Evolutionary conservation across 2,888 invertebrate genomes (phyloP).

Genomic region (Drosophila nr. medialis): DNA sequence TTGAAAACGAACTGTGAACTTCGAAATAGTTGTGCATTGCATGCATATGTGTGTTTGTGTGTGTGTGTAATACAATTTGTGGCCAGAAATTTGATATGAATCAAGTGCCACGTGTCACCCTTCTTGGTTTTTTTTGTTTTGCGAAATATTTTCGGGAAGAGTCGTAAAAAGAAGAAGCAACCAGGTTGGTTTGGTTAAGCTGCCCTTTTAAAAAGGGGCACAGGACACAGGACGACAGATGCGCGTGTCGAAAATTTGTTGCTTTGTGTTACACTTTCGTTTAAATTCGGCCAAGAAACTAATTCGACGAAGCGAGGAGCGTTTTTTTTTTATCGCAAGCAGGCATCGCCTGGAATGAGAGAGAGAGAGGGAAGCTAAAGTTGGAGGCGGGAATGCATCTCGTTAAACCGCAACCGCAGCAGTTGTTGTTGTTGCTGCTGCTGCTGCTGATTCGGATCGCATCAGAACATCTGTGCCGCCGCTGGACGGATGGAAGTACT

Average conservation of each 20-base stretch:
- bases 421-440: slow-evolving; percentile 25
- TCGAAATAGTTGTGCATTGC: slow-evolving; percentile 66
- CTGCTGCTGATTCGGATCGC: slow-evolving; percentile 64
- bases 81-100: slow-evolving; percentile 81
- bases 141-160: slow-evolving; percentile 41
- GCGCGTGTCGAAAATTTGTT: slow-evolving; percentile 63
- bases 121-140: slow-evolving; percentile 12
- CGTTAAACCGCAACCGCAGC: slow-evolving; percentile 81
- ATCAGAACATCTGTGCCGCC: slow-evolving; percentile 77
- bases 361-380: slow-evolving; percentile 10
- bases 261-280: slow-evolving; percentile 72
- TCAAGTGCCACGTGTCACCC: slow-evolving; percentile 82
- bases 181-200: slow-evolving; percentile 5
- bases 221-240: slow-evolving; percentile 62
- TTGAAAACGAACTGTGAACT: slow-evolving; percentile 65
- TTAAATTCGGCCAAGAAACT: slow-evolving; percentile 61
- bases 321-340: slow-evolving; percentile 56
- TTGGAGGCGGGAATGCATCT: slow-evolving; percentile 78
- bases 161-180: not conserved
- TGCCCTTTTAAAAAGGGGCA: not conserved
- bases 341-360: slow-evolving; percentile 41
- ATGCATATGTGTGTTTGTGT: not conserved
- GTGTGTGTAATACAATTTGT: slow-evolving; percentile 58
- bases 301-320: slow-evolving; percentile 63
- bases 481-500: slow-evolving; percentile 15